Evolutionary conservation across 2,888 invertebrate genomes (phyloP), one percentile per base, ranked within the genome.

Genomic region (Hirtodrosophila histrioides): DNA sequence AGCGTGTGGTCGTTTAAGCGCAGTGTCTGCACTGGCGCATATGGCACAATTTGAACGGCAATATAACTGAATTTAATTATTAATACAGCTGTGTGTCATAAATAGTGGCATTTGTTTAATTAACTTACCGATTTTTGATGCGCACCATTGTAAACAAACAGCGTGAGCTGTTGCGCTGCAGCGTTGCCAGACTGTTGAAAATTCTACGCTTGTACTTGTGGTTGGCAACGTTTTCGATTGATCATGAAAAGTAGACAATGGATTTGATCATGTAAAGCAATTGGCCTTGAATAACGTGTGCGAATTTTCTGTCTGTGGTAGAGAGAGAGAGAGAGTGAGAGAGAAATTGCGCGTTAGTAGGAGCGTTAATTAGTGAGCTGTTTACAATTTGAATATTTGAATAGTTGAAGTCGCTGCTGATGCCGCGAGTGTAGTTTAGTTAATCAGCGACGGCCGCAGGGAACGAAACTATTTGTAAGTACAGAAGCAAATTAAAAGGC

Each of bases 121-220:
- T 51, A 39, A 51, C 56, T 78, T 89, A 94, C 94, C 95, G 94
- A 88, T 94, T 94, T 89, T 95, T 95, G 58, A 94, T 94, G 12
- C 94, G 93, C 45, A 95, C 95, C 94, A 95, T 94, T 76, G 86
- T 65, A 66, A 79, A 73, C 69, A 64, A 78, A 66, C 12, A 11
- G 3, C 12, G 27, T n/a, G 9, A 53, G 55, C 41, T 57, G 56
- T 43, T 37, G 11, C 7, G 3, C 3, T 8, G 0, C 3, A 11
- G 62, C 0, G 71, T 12, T 77, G 65, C 72, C 79, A 78, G 68
- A 71, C 44, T 41, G 12, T 9, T 37, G n/a, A 37, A 44, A 27
- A 23, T 1, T 4, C 1, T 5, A 5, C 6, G 3, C 3, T n/a
- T 11, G 4, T 4, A 5, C 11, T 37, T 23, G 7, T 17, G 37